These are phyloP conservation scores for Xiphophorus hellerii DNA, from an alignment of 2,113 vertebrate species.

Conservation along the genomic window DNA sequence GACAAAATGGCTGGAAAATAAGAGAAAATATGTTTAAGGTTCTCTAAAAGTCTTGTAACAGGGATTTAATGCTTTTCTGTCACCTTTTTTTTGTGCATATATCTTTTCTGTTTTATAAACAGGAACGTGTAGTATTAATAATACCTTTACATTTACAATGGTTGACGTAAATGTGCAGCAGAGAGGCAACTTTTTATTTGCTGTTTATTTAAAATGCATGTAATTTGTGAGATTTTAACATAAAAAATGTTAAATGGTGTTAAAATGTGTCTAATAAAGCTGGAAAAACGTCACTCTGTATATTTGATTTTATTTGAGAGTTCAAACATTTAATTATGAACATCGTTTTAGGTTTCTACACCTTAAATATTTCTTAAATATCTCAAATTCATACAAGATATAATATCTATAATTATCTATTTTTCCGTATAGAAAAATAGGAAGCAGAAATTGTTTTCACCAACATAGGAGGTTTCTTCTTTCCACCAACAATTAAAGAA, in stretches of 20 bases:
- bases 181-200: not conserved
- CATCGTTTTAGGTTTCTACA: too few species aligned
- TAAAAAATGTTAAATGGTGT: not conserved
- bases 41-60: not conserved
- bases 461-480: too few species aligned
- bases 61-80: not conserved
- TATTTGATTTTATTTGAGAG: too few species aligned
- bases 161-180: not conserved
- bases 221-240: not conserved
- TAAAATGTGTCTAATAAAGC: too few species aligned
- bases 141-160: constrained; percentile 17
- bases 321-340: too few species aligned
- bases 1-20: not conserved
- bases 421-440: too few species aligned
- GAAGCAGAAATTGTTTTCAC: too few species aligned
- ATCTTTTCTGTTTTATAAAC: constrained; percentile 70
- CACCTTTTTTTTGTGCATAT: constrained; percentile 1
- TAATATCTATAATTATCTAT: too few species aligned
- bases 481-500: too few species aligned
- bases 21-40: not conserved
- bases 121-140: constrained; percentile 51
- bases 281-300: too few species aligned
- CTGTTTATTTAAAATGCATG: not conserved
- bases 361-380: too few species aligned
- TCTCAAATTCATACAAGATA: too few species aligned